A percentile compares a stretch with the other conserved stretches of the same genome.
Evolutionary conservation across 2,888 invertebrate species (phyloP).

Genomic region (Epinotia brunnichana): DNA sequence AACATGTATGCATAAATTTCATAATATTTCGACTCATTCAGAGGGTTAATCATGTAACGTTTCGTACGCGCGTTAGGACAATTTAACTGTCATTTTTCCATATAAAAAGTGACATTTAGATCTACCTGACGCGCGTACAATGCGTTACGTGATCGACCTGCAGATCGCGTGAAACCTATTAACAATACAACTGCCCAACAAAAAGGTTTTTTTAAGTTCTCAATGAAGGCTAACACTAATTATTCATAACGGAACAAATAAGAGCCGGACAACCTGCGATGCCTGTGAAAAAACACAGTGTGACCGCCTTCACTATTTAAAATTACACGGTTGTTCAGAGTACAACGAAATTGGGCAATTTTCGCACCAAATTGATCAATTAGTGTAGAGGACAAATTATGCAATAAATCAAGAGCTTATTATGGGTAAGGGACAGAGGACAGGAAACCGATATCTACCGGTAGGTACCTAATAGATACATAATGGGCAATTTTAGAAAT

Average conservation of each 20-base stretch:
- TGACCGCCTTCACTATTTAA: conserved; percentile 61
- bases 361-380: conserved; percentile 69
- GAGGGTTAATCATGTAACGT: too few relatives aligned
- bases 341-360: conserved; percentile 65
- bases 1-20: too few relatives aligned
- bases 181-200: background rate
- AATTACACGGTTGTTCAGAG: conserved; percentile 63
- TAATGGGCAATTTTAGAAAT: conserved; percentile 35
- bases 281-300: conserved; percentile 24
- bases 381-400: conserved; percentile 66
- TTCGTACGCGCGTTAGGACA: too few relatives aligned
- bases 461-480: conserved; percentile 37
- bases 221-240: conserved; percentile 18
- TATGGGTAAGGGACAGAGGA: conserved; percentile 57
- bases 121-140: too few relatives aligned
- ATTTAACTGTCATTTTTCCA: too few relatives aligned
- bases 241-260: conserved; percentile 46
- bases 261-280: conserved; percentile 45
- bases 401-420: conserved; percentile 67
- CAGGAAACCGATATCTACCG: conserved; percentile 50
- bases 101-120: too few relatives aligned
- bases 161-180: background rate
- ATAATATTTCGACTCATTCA: too few relatives aligned
- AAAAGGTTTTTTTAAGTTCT: conserved; percentile 1
- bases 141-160: too few relatives aligned